Evolutionary conservation across 1,140 invertebrate species (phyloP).

Genomic region (Drosophila repleta): DNA sequence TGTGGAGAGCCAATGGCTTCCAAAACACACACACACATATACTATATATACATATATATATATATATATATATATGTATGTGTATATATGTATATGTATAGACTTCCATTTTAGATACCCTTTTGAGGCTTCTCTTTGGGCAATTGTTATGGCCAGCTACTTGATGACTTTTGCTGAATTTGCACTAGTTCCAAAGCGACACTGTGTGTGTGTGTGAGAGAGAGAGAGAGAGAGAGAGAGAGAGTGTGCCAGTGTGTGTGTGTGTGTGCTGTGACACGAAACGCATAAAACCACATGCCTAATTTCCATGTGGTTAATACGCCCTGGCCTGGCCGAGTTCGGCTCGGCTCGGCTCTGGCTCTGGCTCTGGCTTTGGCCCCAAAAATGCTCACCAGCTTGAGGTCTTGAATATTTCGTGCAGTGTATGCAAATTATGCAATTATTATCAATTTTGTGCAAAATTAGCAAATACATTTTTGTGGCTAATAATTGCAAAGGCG

Average conservation of each 20-base stretch:
- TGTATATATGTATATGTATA: background rate
- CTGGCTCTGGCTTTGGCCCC: no score
- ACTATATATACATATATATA: background rate
- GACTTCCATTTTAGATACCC: background rate
- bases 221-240: no score
- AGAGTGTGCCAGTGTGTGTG: no score
- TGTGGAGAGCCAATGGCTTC: background rate
- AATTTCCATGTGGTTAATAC: constrained; percentile 51
- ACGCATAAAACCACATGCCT: constrained; percentile 45
- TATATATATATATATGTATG: background rate
- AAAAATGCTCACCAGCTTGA: background rate
- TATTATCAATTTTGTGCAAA: constrained; percentile 62
- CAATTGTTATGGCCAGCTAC: constrained; percentile 23
- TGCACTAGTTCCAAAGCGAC: constrained; percentile 8
- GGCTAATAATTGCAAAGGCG: constrained; percentile 24
- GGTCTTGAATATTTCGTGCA: constrained; percentile 43
- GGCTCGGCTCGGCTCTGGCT: no score
- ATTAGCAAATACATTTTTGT: constrained; percentile 59
- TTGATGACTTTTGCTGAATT: constrained; percentile 43
- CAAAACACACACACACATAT: background rate
- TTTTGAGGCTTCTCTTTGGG: constrained; percentile 3
- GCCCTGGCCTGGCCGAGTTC: background rate
- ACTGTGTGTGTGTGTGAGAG: no score
- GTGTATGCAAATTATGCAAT: constrained; percentile 63
- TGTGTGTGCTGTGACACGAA: constrained; percentile 17